These are phyloP conservation scores for Dromaius novaehollandiae DNA, from an alignment of 2,113 vertebrate species.

Conservation along the genomic window DNA sequence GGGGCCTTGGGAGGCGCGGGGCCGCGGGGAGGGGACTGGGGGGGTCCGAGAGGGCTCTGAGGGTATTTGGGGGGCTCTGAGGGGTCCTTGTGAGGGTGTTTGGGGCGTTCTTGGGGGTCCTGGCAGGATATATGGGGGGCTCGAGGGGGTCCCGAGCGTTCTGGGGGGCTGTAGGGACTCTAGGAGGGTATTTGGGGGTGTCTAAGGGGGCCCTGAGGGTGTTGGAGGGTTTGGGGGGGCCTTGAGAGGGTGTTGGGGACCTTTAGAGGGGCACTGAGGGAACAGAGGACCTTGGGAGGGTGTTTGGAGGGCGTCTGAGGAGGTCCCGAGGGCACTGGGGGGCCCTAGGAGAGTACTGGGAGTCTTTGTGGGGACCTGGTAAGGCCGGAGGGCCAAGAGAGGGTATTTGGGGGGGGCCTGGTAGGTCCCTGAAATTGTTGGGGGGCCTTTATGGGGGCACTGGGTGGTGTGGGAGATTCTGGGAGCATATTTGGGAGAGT, in stretches of 20 bases:
- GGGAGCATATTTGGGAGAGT: background rate
- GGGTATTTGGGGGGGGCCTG: background rate
- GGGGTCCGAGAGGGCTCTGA: background rate
- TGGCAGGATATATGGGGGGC: background rate
- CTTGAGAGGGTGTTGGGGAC: no score
- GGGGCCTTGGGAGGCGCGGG: background rate
- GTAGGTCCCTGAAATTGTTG: no score
- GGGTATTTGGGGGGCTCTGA: background rate
- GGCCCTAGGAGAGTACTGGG: no score
- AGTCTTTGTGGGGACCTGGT: background rate
- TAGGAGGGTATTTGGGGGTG: background rate
- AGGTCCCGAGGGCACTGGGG: no score
- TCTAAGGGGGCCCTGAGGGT: background rate
- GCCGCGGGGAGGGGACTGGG: background rate
- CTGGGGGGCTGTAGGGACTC: background rate
- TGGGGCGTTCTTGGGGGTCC: no score
- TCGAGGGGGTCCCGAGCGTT: no score
- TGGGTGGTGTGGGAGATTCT: background rate
- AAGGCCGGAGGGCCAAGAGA: background rate
- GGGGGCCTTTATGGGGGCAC: no score
- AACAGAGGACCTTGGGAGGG: background rate
- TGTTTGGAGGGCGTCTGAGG: no score
- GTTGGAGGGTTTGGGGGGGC: no score
- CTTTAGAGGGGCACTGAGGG: no score
- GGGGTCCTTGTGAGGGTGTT: background rate